These are phyloP conservation scores for Pipistrellus nathusii DNA, from an alignment of 2,797 vertebrate species.

Conservation along the genomic window DNA sequence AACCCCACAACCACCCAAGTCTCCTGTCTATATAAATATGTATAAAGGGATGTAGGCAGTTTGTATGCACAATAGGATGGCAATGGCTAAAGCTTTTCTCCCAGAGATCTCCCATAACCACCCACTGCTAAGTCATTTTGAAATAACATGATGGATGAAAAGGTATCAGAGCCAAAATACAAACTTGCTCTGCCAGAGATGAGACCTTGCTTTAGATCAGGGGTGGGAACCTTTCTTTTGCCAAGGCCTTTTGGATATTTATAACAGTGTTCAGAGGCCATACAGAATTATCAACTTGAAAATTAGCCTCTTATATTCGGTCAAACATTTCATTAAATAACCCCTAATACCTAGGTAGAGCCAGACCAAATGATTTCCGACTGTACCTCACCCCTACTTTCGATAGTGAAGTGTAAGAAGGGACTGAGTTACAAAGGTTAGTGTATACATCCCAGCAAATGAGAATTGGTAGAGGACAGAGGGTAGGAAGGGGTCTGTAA, in stretches of 20 bases:
- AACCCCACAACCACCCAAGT: conserved; percentile 45
- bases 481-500: not conserved
- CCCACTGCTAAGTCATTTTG: conserved; percentile 79
- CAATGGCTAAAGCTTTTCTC: conserved; percentile 78
- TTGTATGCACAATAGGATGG: conserved; percentile 79
- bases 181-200: conserved; percentile 44
- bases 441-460: not conserved
- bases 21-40: conserved; percentile 83
- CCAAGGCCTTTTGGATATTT: no score
- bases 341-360: no score
- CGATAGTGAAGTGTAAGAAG: conserved; percentile 38
- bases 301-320: no score
- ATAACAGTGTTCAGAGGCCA: no score
- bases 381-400: not conserved
- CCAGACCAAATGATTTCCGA: no score
- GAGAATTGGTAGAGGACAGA: not conserved
- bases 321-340: no score
- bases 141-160: conserved; percentile 79
- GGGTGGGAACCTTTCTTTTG: no score
- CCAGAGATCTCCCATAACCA: conserved; percentile 78
- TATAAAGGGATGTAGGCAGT: conserved; percentile 74
- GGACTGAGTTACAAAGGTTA: not conserved
- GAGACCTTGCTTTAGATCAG: no score
- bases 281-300: no score
- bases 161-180: conserved; percentile 71